Evolutionary conservation across 2,113 vertebrate species (phyloP), one percentile per base, ranked within the genome.

Genomic region (Microtus montanus): DNA sequence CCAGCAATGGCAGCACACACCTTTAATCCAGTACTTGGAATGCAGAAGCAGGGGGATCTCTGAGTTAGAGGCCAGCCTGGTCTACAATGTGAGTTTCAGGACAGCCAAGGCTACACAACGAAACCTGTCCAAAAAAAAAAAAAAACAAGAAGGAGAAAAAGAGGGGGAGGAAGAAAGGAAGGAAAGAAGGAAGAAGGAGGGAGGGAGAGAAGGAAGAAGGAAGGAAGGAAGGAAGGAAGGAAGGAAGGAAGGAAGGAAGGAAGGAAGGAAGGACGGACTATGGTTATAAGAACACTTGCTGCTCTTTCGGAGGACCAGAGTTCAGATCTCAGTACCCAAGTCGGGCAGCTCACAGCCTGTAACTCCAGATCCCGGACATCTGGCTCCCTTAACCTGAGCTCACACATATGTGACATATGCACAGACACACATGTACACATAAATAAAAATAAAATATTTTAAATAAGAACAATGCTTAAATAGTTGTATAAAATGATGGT

Each of bases 251-350:
- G 3, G 17, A 28, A 47, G 47, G 49, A 49, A 22, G 3, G 75
- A 19, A 49, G 1, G 44, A 47, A 47, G 6, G 14, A 10, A 1
- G 3, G 7, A 19, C 3, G 1, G 17, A 28, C 47, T 47, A 47
- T 80, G 58, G 80, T 30, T 84, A 64, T 84, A 64, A 64, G 80
- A 64, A 26, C n/a, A 63, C 24, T 41, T 63, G n/a, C 58, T 30
- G 80, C n/a, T 84, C 54, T 84, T 30, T 41, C n/a, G 26, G 79
- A 41, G 13, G 49, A 28, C 22, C 20, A 0, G 13, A 38, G n/a
- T 61, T 82, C 33, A n/a, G 78, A 7, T n/a, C 35, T 38, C 58
- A 84, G 58, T 7, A 28, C 26, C 14, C 58, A 63, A 8, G 10
- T 28, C 19, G 24, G n/a, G 24, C 24, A 84, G 13, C 38, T 63